Conservation (phyloP, 2,797 vertebrate genomes). For the Anisognathus igniventris region DNA sequence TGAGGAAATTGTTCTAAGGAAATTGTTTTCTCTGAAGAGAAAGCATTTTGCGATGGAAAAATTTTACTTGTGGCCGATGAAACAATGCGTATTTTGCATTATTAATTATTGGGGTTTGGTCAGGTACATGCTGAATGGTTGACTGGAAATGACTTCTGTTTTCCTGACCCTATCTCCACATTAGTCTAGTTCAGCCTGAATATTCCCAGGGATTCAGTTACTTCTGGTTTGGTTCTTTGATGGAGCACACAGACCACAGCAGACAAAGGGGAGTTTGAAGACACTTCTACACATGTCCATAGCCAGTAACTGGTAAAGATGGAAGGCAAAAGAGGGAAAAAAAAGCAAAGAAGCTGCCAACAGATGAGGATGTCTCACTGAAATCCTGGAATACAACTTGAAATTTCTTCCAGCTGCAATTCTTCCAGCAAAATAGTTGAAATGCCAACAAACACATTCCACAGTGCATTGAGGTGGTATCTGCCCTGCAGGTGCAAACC, state of each 20-base stretch:
- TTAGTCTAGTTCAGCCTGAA: neutral
- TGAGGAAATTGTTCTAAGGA: neutral
- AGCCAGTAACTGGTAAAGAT: neutral
- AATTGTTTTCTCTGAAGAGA: neutral
- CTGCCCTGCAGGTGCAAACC: neutral
- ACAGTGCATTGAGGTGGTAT: neutral
- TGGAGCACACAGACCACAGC: neutral
- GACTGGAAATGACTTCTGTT: neutral
- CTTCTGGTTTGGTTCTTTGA: neutral
- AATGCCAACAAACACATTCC: neutral
- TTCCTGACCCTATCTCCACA: neutral
- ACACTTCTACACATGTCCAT: rapidly evolving
- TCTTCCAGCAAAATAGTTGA: neutral
- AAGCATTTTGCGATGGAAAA: neutral
- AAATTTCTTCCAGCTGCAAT: neutral
- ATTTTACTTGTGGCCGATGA: neutral
- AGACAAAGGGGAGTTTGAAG: neutral
- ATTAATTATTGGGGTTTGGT: neutral
- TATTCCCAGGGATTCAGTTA: neutral
- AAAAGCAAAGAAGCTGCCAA: neutral
- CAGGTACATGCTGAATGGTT: neutral
- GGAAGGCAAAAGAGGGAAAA: neutral
- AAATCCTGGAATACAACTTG: neutral
- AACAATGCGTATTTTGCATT: neutral
- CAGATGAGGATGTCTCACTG: neutral